phyloP scores from a whole-genome alignment of 2,888 invertebrate species.

The Chymomyza fuscimana region DNA sequence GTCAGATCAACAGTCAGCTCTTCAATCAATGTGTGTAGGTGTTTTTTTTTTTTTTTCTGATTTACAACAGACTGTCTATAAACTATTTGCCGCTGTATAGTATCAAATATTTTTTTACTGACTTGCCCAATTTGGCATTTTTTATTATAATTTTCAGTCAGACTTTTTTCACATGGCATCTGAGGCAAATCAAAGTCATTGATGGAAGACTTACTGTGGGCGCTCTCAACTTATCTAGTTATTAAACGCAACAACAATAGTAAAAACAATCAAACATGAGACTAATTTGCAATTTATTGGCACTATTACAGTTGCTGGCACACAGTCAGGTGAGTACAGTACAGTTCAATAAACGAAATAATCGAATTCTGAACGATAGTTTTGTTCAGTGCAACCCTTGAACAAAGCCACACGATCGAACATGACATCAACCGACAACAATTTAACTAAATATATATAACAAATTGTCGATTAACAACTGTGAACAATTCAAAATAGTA shows the following conservation, averaged over 20 bases:
- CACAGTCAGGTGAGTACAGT: constrained; percentile 71
- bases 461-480: constrained; percentile 53
- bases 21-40: not conserved
- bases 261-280: constrained; percentile 42
- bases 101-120: not conserved
- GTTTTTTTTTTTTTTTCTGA: not conserved
- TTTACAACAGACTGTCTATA: not conserved
- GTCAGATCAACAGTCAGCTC: not conserved
- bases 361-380: not conserved
- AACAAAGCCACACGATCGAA: constrained; percentile 19
- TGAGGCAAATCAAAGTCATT: not conserved
- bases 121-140: constrained; percentile 3
- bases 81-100: not conserved
- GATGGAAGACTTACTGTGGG: not conserved
- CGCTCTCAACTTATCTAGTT: constrained; percentile 1
- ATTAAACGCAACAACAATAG: constrained; percentile 7
- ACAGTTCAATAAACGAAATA: constrained; percentile 6
- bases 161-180: constrained; percentile 4
- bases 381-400: constrained; percentile 11
- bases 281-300: constrained; percentile 44
- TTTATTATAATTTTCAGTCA: not conserved
- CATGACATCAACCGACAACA: constrained; percentile 64
- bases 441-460: constrained; percentile 35
- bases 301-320: constrained; percentile 67
- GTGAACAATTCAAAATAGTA: constrained; percentile 56